These are phyloP conservation scores for Phoebastria nigripes DNA, from an alignment of 2,797 vertebrate genomes.

Conservation along the genomic window DNA sequence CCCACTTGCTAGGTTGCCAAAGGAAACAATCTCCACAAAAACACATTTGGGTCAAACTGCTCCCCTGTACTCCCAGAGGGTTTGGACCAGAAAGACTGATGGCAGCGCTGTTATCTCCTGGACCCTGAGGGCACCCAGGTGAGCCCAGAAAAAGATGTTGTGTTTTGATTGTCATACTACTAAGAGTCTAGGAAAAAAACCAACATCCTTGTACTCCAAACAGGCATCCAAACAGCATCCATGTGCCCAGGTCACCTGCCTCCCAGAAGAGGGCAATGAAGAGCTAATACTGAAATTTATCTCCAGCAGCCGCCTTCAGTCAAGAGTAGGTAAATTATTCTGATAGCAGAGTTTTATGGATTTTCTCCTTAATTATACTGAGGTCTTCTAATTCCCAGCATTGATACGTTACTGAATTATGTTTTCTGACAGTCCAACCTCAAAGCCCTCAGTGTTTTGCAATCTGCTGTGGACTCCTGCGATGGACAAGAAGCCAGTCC, in stretches of 20 bases:
- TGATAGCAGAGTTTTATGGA: not conserved
- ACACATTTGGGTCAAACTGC: not conserved
- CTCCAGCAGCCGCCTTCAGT: not conserved
- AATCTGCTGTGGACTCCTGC: not conserved
- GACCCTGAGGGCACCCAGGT: not conserved
- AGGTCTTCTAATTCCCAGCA: not conserved
- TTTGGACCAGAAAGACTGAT: not conserved
- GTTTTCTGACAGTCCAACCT: not conserved
- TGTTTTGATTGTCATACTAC: not conserved
- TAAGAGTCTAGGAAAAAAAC: accelerated
- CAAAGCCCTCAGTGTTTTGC: not conserved
- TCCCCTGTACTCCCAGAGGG: not conserved
- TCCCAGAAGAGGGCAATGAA: not conserved
- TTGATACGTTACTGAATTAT: not conserved
- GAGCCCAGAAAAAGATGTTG: not conserved
- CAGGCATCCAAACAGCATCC: not conserved
- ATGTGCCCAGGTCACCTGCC: not conserved
- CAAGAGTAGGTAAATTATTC: accelerated
- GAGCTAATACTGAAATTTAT: not conserved
- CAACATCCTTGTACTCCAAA: not conserved
- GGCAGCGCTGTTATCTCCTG: not conserved
- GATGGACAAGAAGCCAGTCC: not conserved
- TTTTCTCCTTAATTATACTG: not conserved
- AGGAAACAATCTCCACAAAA: not conserved
- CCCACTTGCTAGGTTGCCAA: not conserved